Conservation (phyloP, 2,888 invertebrate species). For the Sepioteuthis lessoniana region DNA sequence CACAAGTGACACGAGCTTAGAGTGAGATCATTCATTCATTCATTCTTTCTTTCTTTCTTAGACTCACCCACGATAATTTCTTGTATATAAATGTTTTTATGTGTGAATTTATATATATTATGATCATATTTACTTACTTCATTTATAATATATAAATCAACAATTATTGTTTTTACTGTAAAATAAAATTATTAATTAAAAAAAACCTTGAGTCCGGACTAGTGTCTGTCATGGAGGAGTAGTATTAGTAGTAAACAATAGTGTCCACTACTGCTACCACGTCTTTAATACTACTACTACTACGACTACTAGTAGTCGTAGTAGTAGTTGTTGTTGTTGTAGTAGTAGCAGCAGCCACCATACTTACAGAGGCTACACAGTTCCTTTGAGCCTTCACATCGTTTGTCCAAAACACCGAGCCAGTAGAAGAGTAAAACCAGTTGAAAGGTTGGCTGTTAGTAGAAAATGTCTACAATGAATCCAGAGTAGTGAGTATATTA, state of each 20-base stretch:
- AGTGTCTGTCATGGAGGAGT: background rate
- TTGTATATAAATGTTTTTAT: background rate
- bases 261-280: background rate
- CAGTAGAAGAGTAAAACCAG: background rate
- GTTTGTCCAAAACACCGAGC: background rate
- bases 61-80: background rate
- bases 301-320: background rate
- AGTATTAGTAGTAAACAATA: background rate
- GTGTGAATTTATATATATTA: slow-evolving; percentile 14
- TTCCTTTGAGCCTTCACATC: background rate
- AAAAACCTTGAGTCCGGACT: background rate
- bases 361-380: background rate
- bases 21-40: background rate
- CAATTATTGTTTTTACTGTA: background rate
- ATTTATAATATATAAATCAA: background rate
- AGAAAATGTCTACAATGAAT: slow-evolving; percentile 47
- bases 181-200: background rate
- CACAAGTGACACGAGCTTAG: background rate
- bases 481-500: slow-evolving; percentile 45
- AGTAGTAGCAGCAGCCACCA: background rate
- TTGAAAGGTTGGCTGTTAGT: slow-evolving; percentile 8
- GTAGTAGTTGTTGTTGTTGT: background rate
- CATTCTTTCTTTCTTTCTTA: background rate
- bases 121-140: background rate
- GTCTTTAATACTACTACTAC: background rate